Evolutionary conservation across 2,797 vertebrate genomes (phyloP), one percentile per base, ranked within the genome.

Genomic region (Sebastes baramenuke): DNA sequence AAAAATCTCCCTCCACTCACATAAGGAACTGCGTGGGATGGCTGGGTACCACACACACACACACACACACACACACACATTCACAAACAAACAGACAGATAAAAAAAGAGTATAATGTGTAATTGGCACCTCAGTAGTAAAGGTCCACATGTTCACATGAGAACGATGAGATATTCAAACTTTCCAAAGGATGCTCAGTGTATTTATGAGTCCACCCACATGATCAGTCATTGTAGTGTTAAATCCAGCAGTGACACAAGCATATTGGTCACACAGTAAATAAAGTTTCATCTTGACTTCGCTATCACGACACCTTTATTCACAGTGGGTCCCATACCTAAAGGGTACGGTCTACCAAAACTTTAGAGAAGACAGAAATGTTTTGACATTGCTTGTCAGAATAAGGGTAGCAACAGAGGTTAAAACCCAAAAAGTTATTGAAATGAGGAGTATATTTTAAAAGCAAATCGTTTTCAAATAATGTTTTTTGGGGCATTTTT

Each of bases 111-210:
- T 36, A 8, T 22, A 14, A 14, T 38, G 67, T 46, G 29, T 8
- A 22, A 66, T 20, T 38, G 62, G 11, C n/a, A 61, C 2, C 29
- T 68, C 5, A 24, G 10, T 13, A 22, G 20, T 49, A 91, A 88
- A 92, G 87, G 85, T 90, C 69, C 77, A 77, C 22, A 62, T 68
- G 88, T 91, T 91, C 90, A 85, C 84, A 86, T 86, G 86, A 88
- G 82, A 89, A 66, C 10, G 3, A 55, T 71, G 75, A 86, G 32
- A 74, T 79, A 16, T 77, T 88, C 34, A 88, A 68, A 90, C 77
- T 87, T 92, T 93, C 89, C 83, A 80, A 70, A 74, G 69, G 72
- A 58, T 70, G 82, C 60, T 81, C 4, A 6, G 8, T 24, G 29
- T 80, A 5, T 77, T 70, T 68, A 67, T 18, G 11, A 64, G 11